Evolutionary conservation across 2,888 invertebrate species (phyloP).

Genomic region (Monoplex corrugatus): DNA sequence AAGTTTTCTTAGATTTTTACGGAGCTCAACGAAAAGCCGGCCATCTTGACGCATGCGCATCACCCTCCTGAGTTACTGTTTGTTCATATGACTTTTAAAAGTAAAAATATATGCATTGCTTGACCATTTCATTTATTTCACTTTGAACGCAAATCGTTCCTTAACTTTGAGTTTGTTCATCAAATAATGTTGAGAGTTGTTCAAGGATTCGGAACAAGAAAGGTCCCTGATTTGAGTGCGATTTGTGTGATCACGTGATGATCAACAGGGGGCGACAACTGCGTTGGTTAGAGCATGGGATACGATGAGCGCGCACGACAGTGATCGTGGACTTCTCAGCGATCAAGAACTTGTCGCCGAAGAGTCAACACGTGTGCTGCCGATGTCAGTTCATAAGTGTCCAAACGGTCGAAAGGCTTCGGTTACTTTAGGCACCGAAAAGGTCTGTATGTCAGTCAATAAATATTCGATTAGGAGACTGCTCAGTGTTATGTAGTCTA

Average conservation of each 20-base stretch:
- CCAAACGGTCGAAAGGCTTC: neutral
- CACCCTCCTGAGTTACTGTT: no score
- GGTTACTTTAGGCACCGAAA: neutral
- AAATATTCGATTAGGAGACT: no score
- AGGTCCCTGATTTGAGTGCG: neutral
- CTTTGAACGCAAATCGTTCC: neutral
- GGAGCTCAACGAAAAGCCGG: no score
- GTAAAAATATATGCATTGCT: no score
- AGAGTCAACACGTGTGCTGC: neutral
- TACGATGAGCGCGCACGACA: constrained; percentile 30
- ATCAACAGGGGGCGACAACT: neutral
- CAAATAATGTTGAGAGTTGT: neutral
- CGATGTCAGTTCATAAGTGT: neutral
- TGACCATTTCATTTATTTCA: no score
- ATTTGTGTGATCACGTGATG: neutral
- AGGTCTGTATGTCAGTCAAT: neutral
- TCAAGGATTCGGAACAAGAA: neutral
- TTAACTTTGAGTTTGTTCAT: neutral
- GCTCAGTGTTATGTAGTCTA: no score
- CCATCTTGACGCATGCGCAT: no score
- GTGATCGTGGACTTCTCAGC: constrained; percentile 31
- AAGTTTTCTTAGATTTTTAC: no score
- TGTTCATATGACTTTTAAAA: no score
- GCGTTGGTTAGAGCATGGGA: neutral
- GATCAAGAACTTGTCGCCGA: neutral